Evolutionary conservation across 1,140 invertebrate species (phyloP).

Genomic region (Drosophila nebulosa): DNA sequence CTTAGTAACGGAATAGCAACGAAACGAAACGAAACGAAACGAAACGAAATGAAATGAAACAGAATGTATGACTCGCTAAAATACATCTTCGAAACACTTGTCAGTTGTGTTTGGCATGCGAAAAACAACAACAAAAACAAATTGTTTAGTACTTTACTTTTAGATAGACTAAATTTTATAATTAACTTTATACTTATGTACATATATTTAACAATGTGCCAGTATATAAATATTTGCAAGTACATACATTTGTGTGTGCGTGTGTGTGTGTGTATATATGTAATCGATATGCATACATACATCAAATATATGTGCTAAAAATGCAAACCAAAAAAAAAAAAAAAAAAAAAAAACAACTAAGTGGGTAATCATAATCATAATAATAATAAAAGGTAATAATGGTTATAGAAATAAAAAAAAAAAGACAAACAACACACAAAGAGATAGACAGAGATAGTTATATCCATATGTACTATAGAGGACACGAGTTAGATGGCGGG

Average conservation of each 20-base stretch:
- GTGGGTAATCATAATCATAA: neutral
- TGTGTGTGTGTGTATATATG: no score
- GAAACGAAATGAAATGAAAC: slow-evolving; percentile 10
- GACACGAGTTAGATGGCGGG: no score
- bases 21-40: slow-evolving; percentile 22
- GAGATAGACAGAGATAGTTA: neutral
- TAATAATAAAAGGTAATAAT: neutral
- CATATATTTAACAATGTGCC: no score
- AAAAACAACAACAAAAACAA: neutral
- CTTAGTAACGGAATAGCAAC: slow-evolving; percentile 14
- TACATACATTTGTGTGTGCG: no score
- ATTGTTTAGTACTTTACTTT: no score
- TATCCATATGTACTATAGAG: neutral
- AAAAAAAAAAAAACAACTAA: neutral
- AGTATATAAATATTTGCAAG: no score
- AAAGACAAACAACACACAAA: neutral
- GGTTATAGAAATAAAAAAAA: neutral
- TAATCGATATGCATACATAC: neutral
- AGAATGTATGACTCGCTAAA: neutral
- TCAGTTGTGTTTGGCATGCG: slow-evolving; percentile 29
- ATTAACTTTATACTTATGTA: no score
- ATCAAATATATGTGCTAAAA: neutral
- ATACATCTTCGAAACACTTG: neutral
- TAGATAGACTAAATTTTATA: no score
- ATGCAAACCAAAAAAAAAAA: neutral